A percentile compares a stretch with the other conserved stretches of the same genome.
These are phyloP conservation scores for Netelia fuscicornis DNA, from an alignment of 2,888 invertebrate species.

Conservation along the genomic window DNA sequence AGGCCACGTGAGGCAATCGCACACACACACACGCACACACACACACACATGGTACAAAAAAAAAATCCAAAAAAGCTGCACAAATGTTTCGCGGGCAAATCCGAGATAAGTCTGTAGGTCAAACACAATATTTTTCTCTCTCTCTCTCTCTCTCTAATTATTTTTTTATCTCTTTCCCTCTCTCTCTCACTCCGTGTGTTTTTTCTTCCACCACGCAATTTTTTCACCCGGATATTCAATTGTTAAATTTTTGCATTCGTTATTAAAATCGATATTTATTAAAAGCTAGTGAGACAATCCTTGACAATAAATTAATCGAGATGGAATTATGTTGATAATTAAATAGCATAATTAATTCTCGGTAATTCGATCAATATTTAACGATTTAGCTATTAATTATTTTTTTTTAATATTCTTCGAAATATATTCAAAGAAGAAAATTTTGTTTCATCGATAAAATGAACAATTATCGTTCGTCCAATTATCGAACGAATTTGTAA, in stretches of 20 bases:
- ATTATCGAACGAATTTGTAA: too few species aligned
- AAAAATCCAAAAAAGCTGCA: conserved; percentile 18
- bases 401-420: too few species aligned
- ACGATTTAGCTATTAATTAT: too few species aligned
- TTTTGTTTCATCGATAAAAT: too few species aligned
- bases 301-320: too few species aligned
- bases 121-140: conserved; percentile 6
- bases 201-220: not conserved
- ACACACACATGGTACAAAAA: conserved; percentile 9
- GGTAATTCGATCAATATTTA: too few species aligned
- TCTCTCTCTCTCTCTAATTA: not conserved
- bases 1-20: conserved; percentile 28
- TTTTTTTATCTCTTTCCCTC: not conserved
- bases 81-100: conserved; percentile 35
- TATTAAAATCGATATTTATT: not conserved
- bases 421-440: not conserved
- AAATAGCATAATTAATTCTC: too few species aligned
- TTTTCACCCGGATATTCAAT: not conserved
- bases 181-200: not conserved
- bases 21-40: not conserved
- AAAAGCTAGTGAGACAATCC: too few species aligned
- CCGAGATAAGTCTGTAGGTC: conserved; percentile 54
- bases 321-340: too few species aligned
- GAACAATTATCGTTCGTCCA: too few species aligned
- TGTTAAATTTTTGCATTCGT: not conserved